Evolutionary conservation across 2,888 invertebrate species (phyloP).

Genomic region (Bombylius discolor): DNA sequence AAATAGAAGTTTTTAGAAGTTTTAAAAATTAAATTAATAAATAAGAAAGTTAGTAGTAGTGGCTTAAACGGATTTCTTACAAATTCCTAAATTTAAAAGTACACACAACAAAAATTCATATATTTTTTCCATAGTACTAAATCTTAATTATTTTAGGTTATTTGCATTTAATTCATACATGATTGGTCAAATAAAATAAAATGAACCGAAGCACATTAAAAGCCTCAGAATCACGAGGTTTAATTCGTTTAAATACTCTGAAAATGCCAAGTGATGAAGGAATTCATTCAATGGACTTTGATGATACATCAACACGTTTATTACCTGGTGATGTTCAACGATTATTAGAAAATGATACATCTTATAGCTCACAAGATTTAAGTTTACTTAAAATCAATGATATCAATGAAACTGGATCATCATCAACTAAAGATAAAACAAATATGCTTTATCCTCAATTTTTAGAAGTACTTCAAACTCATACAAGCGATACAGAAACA

Average conservation of each 20-base stretch:
- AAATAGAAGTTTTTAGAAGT: too few relatives aligned
- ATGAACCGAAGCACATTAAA: too few relatives aligned
- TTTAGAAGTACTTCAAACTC: slow-evolving; percentile 29
- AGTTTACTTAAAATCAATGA: neutral
- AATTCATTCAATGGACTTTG: neutral
- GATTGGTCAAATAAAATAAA: too few relatives aligned
- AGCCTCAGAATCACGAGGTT: neutral
- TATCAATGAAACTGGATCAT: neutral
- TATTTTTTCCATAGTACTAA: too few relatives aligned
- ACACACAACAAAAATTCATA: too few relatives aligned
- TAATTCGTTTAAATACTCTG: neutral
- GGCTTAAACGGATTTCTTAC: too few relatives aligned
- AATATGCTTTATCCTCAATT: slow-evolving; percentile 30
- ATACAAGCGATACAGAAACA: slow-evolving; percentile 20
- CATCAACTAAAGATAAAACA: slow-evolving; percentile 21
- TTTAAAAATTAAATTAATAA: too few relatives aligned
- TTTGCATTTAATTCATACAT: too few relatives aligned
- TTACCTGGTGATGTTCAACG: neutral
- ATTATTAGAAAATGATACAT: neutral
- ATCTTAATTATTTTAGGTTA: too few relatives aligned
- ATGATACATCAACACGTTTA: neutral
- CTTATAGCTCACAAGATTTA: neutral
- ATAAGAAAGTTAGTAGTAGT: too few relatives aligned
- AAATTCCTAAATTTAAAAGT: too few relatives aligned
- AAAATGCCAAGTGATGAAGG: neutral